Evolutionary conservation across 2,888 invertebrate species (phyloP), one percentile per base, ranked within the genome.

Genomic region (Lasioglossum marginatum): DNA sequence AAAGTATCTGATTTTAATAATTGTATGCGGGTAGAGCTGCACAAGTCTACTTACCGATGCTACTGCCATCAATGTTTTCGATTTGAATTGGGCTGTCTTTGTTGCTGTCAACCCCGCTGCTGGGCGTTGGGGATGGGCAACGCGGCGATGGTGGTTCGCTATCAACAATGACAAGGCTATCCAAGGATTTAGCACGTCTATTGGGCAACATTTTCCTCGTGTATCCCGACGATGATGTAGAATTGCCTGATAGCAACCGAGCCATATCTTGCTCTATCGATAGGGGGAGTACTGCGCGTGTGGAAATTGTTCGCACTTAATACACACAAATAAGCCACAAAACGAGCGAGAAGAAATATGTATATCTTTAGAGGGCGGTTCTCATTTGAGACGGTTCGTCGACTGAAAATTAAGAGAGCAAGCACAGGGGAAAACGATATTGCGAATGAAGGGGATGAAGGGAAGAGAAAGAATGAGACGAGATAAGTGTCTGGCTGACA

Each of bases 81-180:
- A 98, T 97, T 93, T 98, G 98, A 94, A 98, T 97, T 0, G 98
- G 98, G 1, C 98, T 97, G 94, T 97, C 97, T 95, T 98, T 98
- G 92, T 97, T 97, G 94, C 97, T 98, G 94, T 98, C 98, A 16
- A 98, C 97, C 16, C 98, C 98, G 93, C 98, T 98, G 81, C 98
- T 98, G 0, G 98, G 98, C 16, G 98, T 98, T 0, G 98, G 98
- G 14, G 98, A 98, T 0, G 98, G 98, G 19, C 98, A 98, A 34
- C 98, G 96, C 0, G 98, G 97, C 1, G 96, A 95, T 1, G 96
- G 95, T 23, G 96, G 96, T 91, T 96, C 96, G 40, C 95, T 96
- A 86, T 96, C 96, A 34, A 93, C 88, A 68, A 94, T 90, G 79
- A 95, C 91, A 84, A 95, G 92, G 87, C 94, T 95, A 83, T 95